These are phyloP conservation scores for Vulpes lagopus DNA, from an alignment of 2,113 vertebrate genomes.

Conservation along the genomic window DNA sequence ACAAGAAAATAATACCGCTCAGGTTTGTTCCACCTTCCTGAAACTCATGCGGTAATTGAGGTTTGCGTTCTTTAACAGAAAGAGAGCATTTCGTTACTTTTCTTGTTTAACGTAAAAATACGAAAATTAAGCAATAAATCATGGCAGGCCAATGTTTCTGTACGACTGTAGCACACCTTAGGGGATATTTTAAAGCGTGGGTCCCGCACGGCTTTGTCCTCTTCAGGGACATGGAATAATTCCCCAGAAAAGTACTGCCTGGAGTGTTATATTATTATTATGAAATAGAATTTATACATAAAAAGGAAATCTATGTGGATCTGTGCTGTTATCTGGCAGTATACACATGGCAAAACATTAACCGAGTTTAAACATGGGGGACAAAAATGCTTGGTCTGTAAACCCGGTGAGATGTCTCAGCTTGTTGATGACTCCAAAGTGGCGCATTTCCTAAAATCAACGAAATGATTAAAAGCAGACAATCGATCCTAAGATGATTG, in stretches of 20 bases:
- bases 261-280: background rate
- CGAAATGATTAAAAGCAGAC: constrained; percentile 51
- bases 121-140: constrained; percentile 55
- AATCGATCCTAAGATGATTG: background rate
- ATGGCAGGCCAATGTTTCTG: background rate
- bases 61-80: constrained; percentile 10
- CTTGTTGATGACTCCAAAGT: background rate
- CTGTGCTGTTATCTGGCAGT: background rate
- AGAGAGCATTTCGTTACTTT: background rate
- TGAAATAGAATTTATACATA: background rate
- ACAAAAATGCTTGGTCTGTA: background rate
- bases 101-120: constrained; percentile 58
- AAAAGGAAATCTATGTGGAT: background rate
- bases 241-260: constrained; percentile 1
- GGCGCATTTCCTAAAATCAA: constrained; percentile 15
- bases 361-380: background rate
- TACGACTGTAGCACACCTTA: background rate
- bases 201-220: background rate
- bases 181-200: constrained; percentile 25
- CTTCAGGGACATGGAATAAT: constrained; percentile 35
- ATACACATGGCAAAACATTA: background rate
- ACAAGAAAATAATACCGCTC: background rate
- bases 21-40: background rate
- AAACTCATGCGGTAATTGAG: background rate
- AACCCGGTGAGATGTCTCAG: background rate